Percentiles rank a stretch among this genome's conserved stretches.
These are phyloP conservation scores for Peromyscus californicus DNA, from an alignment of 2,113 vertebrate genomes.

Conservation along the genomic window DNA sequence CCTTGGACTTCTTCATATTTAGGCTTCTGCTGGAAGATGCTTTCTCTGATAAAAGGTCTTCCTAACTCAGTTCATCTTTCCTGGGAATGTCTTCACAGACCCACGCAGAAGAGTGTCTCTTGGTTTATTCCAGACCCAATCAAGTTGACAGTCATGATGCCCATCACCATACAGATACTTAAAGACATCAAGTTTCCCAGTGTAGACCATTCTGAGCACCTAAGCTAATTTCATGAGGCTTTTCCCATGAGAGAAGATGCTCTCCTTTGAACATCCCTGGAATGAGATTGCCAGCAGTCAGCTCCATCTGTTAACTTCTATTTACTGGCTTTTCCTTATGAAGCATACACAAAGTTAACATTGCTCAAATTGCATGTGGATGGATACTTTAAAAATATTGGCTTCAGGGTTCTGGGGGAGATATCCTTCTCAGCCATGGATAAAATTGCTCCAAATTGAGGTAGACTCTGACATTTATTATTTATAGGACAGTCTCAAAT, in stretches of 20 bases:
- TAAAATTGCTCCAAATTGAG: slow-evolving; percentile 12
- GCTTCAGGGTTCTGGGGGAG: not conserved
- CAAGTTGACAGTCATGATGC: not conserved
- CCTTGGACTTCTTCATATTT: not conserved
- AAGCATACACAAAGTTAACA: not conserved
- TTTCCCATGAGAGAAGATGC: not conserved
- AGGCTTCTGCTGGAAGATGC: not conserved
- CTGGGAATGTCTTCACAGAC: not conserved
- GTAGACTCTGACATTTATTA: not conserved
- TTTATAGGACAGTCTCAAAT: slow-evolving; percentile 20
- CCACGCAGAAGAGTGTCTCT: not conserved
- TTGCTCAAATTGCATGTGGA: not conserved
- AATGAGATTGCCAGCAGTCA: not conserved
- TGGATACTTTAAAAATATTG: not conserved
- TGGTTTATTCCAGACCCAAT: not conserved
- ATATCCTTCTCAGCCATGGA: not conserved
- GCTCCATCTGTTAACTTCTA: not conserved
- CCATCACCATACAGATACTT: not conserved
- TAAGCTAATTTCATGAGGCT: slow-evolving; percentile 22
- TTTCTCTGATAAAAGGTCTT: not conserved
- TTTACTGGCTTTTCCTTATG: not conserved
- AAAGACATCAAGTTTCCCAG: not conserved
- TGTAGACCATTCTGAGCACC: not conserved
- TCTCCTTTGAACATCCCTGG: not conserved
- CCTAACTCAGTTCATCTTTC: not conserved